These are phyloP conservation scores for Calephelis nemesis DNA, from an alignment of 1,140 invertebrate genomes.

Conservation along the genomic window DNA sequence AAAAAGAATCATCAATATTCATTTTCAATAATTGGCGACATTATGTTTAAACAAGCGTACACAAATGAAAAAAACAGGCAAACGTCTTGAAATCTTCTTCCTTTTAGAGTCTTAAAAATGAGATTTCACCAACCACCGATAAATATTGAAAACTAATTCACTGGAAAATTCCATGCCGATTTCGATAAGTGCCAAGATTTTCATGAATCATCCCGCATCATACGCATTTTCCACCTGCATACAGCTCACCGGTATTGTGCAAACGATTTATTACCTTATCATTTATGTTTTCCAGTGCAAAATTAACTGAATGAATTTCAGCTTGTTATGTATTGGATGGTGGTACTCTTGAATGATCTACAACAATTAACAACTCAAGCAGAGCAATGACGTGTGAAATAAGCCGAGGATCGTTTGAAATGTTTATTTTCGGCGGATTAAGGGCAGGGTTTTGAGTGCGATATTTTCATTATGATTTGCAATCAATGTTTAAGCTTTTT, in stretches of 20 bases:
- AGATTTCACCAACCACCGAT: background rate
- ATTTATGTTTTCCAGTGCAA: background rate
- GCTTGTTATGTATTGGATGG: background rate
- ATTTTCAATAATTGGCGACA: too few relatives aligned
- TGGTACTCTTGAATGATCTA: background rate
- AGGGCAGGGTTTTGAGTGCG: constrained; percentile 9
- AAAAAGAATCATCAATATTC: too few relatives aligned
- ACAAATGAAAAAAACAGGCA: too few relatives aligned
- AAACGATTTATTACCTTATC: background rate
- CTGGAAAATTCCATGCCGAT: constrained; percentile 10
- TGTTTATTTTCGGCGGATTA: constrained; percentile 24
- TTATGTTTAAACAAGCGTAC: too few relatives aligned
- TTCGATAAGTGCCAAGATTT: constrained; percentile 12
- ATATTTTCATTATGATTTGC: background rate
- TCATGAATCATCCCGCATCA: constrained; percentile 10
- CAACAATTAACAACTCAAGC: constrained; percentile 29
- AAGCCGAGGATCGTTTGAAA: constrained; percentile 19
- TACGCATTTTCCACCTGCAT: constrained; percentile 7
- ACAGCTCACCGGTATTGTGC: background rate
- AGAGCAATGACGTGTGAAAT: constrained; percentile 34
- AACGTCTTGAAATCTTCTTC: too few relatives aligned
- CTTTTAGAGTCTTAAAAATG: too few relatives aligned
- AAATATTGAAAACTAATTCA: background rate
- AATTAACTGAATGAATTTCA: background rate
- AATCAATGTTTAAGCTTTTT: background rate